phyloP scores from a whole-genome alignment of 2,797 vertebrate species.

The Oryzias dopingdopingensis region DNA sequence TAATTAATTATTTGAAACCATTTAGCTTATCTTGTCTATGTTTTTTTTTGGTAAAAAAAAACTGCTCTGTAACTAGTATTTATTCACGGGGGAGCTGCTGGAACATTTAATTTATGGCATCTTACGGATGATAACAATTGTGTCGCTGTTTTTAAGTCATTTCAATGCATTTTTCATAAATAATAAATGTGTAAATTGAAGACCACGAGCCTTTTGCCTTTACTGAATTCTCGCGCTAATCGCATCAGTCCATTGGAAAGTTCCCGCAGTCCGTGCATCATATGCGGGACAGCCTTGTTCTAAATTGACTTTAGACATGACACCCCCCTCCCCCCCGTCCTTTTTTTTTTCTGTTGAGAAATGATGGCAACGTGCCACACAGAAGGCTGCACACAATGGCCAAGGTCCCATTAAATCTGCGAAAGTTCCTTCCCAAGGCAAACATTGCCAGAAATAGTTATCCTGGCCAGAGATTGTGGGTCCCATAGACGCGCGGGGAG shows the following conservation, averaged over 20 bases:
- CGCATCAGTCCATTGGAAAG: constrained; percentile 3
- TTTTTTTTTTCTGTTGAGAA: constrained; percentile 48
- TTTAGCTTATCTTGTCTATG: too few species aligned
- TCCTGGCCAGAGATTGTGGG: constrained; percentile 81
- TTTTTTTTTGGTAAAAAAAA: too few species aligned
- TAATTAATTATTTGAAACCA: too few species aligned
- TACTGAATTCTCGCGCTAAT: background rate
- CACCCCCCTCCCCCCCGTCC: constrained; percentile 31
- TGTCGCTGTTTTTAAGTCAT: too few species aligned
- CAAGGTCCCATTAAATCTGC: constrained; percentile 94
- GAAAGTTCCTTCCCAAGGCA: constrained; percentile 98
- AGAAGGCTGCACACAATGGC: constrained; percentile 97
- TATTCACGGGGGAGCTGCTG: constrained; percentile 52
- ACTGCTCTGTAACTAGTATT: background rate
- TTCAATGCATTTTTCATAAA: background rate
- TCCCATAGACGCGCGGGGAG: constrained; percentile 80
- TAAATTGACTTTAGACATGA: constrained; percentile 53
- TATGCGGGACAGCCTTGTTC: constrained; percentile 52
- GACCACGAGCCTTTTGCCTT: too few species aligned
- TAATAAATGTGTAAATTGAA: constrained; percentile 5
- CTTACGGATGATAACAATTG: background rate
- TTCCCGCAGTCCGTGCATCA: constrained; percentile 21
- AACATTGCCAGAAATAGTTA: constrained; percentile 95
- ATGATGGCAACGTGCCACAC: constrained; percentile 89
- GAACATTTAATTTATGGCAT: constrained; percentile 8